Evolutionary conservation across 2,113 vertebrate species (phyloP).

Genomic region (Gallinago jamesoni): DNA sequence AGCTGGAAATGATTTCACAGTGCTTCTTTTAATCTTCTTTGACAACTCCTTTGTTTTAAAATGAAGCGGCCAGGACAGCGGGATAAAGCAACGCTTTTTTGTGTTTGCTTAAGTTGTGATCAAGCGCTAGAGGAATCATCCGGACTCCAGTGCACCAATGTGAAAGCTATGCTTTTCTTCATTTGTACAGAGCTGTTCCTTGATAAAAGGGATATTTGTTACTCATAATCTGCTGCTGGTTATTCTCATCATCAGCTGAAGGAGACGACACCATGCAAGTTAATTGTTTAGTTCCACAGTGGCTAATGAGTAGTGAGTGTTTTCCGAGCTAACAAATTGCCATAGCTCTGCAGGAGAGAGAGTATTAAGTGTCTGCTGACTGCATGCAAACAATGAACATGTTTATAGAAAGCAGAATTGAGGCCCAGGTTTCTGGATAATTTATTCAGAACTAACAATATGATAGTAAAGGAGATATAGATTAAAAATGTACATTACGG

Average conservation of each 20-base stretch:
- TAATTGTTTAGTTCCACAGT: background rate
- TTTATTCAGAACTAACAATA: slow-evolving; percentile 4
- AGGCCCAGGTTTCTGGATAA: background rate
- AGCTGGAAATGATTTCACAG: background rate
- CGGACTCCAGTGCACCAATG: background rate
- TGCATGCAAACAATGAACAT: background rate
- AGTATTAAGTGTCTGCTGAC: background rate
- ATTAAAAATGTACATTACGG: background rate
- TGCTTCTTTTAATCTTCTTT: background rate
- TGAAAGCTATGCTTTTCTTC: background rate
- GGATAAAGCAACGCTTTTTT: background rate
- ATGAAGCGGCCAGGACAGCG: background rate
- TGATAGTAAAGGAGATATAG: background rate
- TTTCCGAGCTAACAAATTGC: slow-evolving; percentile 12
- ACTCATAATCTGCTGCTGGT: slow-evolving; percentile 6
- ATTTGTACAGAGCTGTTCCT: background rate
- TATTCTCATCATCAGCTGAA: background rate
- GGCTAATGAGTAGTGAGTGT: background rate
- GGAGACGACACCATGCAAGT: background rate
- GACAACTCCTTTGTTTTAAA: background rate
- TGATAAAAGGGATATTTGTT: background rate
- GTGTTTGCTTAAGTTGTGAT: background rate
- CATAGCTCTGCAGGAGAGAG: background rate
- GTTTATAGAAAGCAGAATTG: background rate
- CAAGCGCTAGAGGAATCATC: background rate